Evolutionary conservation across 2,797 vertebrate species (phyloP), one percentile per base, ranked within the genome.

Genomic region (Rhabdomys pumilio): DNA sequence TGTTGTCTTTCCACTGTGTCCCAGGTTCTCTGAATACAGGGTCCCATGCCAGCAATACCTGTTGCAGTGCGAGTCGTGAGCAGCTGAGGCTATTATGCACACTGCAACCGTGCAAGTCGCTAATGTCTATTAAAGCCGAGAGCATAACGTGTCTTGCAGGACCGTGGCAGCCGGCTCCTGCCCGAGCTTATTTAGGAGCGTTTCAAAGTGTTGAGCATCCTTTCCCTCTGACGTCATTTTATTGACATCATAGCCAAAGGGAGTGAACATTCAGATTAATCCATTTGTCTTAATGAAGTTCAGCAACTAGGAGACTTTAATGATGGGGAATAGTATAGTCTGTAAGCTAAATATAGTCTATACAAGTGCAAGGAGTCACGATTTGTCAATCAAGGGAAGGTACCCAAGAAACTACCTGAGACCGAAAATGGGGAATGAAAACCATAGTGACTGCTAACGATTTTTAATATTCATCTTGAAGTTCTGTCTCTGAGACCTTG

Each of bases 261-360:
- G 31, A 14, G 44, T 44, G 3, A 22, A n/a, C 20, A 31, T 19
- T 17, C 61, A 95, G 44, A 87, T 91, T 73, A 89, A 80, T 86
- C 69, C 79, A 69, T 97, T 94, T 95, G 53, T 97, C 95, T 90
- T 92, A 95, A 90, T 82, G 83, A 96, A 93, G 69, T 53, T 81
- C 29, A 80, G 34, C 47, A 84, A 91, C 31, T 38, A 61, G 57
- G 72, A 81, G 69, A 83, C 86, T 91, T 89, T 93, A 89, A 81
- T 81, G 24, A 82, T 57, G 50, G 26, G 22, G 47, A 94, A 83
- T 73, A 26, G 29, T 90, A 29, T 69, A 77, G 82, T 95, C 93
- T 92, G 22, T 34, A 90, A 96, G 31, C 73, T 90, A 93, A 94
- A 53, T 90, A 80, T 79, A 57, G 41, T 80, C 81, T 86, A 53